A percentile compares a stretch with the other conserved stretches of the same genome.
Evolutionary conservation across 2,113 vertebrate genomes (phyloP).

Genomic region (Scalopus aquaticus): DNA sequence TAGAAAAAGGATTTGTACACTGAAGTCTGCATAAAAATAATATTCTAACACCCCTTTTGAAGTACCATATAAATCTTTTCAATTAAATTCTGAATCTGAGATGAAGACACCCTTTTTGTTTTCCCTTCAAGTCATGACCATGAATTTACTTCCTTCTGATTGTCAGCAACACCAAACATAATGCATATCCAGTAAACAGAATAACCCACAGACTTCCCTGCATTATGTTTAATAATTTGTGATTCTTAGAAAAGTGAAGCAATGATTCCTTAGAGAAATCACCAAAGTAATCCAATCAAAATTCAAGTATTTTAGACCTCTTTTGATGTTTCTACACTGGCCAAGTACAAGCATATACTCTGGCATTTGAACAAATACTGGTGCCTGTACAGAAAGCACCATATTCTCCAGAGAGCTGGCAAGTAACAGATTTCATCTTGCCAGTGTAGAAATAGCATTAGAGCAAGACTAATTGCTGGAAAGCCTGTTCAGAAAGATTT

Average conservation of each 20-base stretch:
- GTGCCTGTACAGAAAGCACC: constrained; percentile 74
- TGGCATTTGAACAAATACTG: constrained; percentile 72
- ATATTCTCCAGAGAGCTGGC: constrained; percentile 79
- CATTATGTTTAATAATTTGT: constrained; percentile 47
- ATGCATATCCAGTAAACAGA: constrained; percentile 9
- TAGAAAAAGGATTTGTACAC: not conserved
- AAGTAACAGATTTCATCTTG: constrained; percentile 71
- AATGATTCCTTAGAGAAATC: constrained; percentile 53
- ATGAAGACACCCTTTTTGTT: not conserved
- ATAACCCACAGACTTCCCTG: not conserved
- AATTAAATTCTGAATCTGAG: not conserved
- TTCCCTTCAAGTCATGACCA: not conserved
- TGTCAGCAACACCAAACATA: not conserved
- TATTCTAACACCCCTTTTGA: constrained; percentile 41
- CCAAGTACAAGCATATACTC: constrained; percentile 69
- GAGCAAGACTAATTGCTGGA: constrained; percentile 81
- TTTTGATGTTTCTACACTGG: constrained; percentile 61
- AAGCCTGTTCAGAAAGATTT: constrained; percentile 78
- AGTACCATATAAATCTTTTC: not conserved
- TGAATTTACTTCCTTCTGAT: not conserved
- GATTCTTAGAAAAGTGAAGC: constrained; percentile 32
- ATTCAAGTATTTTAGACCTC: constrained; percentile 40
- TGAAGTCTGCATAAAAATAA: constrained; percentile 18
- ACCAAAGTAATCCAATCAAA: constrained; percentile 45
- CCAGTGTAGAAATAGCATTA: constrained; percentile 81